Conservation (phyloP, 2,113 vertebrate species). For the Oxygymnocypris stewartii region DNA sequence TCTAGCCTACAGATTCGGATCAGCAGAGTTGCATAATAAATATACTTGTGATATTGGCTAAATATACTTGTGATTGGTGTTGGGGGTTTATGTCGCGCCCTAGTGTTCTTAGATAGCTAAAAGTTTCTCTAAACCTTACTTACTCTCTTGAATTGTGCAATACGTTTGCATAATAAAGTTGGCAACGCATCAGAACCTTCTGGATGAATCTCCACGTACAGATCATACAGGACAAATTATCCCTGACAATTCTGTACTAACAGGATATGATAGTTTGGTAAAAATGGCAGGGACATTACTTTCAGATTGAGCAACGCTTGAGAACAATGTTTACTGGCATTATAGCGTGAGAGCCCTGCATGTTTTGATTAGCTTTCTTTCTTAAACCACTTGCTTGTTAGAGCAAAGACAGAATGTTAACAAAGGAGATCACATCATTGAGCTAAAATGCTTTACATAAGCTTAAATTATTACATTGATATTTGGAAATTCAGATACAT, state of each 20-base stretch:
- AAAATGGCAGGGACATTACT: conserved; percentile 7
- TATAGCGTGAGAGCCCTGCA: conserved; percentile 15
- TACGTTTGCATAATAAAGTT: conserved; percentile 43
- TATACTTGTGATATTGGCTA: neutral
- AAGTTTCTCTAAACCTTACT: conserved; percentile 37
- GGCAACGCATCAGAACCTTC: conserved; percentile 16
- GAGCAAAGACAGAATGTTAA: conserved; percentile 40
- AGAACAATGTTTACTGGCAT: conserved; percentile 36
- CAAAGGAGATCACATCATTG: conserved; percentile 7
- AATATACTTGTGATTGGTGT: neutral
- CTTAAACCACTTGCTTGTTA: conserved; percentile 51
- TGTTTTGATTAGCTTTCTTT: conserved; percentile 48
- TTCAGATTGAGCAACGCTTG: conserved; percentile 33
- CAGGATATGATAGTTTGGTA: neutral
- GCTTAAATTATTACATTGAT: neutral
- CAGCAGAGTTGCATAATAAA: neutral
- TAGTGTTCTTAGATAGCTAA: conserved; percentile 33
- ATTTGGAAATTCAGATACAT: neutral
- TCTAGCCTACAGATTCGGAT: conserved; percentile 21
- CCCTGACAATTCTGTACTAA: conserved; percentile 35
- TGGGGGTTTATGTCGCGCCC: conserved; percentile 16
- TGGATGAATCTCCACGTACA: conserved; percentile 25
- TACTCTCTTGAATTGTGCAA: conserved; percentile 29
- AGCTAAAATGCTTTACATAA: conserved; percentile 25
- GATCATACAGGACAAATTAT: conserved; percentile 5